Evolutionary conservation across 2,113 vertebrate genomes (phyloP).

Genomic region (Podilymbus podiceps): DNA sequence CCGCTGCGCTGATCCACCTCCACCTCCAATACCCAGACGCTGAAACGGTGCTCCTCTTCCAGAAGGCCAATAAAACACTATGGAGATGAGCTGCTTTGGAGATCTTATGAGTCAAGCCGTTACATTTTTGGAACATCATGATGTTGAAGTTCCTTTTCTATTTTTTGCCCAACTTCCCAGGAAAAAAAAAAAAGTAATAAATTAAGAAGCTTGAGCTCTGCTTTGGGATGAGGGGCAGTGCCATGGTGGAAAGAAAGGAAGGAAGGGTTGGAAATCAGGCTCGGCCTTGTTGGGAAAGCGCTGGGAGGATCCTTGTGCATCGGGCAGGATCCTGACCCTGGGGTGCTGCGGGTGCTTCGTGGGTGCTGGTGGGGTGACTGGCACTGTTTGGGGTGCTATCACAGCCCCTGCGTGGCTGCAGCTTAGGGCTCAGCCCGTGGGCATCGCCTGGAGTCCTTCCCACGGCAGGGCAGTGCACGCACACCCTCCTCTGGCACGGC

Average conservation of each 20-base stretch:
- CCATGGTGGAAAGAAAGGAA: background rate
- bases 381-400: background rate
- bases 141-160: conserved; percentile 69
- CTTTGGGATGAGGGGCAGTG: background rate
- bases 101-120: conserved; percentile 64
- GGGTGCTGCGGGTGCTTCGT: background rate
- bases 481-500: background rate
- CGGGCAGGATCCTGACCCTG: background rate
- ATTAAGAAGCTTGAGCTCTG: background rate
- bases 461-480: fast-evolving
- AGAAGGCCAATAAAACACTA: conserved; percentile 46
- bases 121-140: conserved; percentile 72
- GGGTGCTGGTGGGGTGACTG: background rate
- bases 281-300: background rate
- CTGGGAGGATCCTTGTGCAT: background rate
- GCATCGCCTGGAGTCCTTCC: background rate
- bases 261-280: background rate
- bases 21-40: conserved; percentile 48
- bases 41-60: conserved; percentile 44
- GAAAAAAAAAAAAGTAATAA: background rate
- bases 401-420: background rate
- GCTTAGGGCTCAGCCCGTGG: background rate
- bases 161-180: conserved; percentile 54
- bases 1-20: conserved; percentile 50
- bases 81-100: conserved; percentile 60